Base-by-base conservation (phyloP, 2,113 vertebrate genomes). In the Lagopus muta region DNA sequence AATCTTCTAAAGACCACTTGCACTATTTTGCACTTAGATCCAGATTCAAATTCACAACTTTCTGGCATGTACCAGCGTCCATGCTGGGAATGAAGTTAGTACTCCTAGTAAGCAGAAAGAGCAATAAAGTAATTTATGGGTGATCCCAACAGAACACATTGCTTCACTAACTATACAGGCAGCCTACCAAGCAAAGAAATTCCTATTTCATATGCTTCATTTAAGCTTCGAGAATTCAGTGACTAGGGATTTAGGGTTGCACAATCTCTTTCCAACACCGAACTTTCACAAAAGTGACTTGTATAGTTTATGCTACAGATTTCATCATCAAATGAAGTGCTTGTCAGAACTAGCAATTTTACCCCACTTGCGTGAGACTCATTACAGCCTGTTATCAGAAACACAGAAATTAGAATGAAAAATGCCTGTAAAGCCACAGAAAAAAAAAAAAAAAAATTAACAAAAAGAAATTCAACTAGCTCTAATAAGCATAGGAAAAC, bases 161-260 rank as follows among this genome's bases (percentile, higher is more conserved):
- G 76, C 72, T 83, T 71, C 38, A 66, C n/a, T 70, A 7, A 61
- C 55, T 86, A 48, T 36, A 66, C 38, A 71, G 6, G 24, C 16
- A 85, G 20, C 20, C 50, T 58, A 83, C 47, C 60, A 86, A 67
- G 43, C 55, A 48, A 45, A 83, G 65, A 70, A 16, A 81, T 48
- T 81, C 52, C 57, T 82, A 38, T 45, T 84, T 72, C 38, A 55
- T 67, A 92, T 55, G 57, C 30, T 47, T 75, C 57, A 75, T 71
- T 69, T 67, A 82, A 84, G 16, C 19, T 67, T 74, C 86, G 84
- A 77, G 93, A 92, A 94, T 71, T 75, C 38, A 78, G 7, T 67
- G 11, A 88, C 16, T 57, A 75, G 47, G 28, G 65, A 86, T 81
- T 88, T 57, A n/a, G 47, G 43, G 58, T 66, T 84, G 50, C 38